A percentile compares a stretch with the other conserved stretches of the same genome.
These are phyloP conservation scores for Sorex araneus DNA, from an alignment of 2,113 vertebrate genomes.

Conservation along the genomic window DNA sequence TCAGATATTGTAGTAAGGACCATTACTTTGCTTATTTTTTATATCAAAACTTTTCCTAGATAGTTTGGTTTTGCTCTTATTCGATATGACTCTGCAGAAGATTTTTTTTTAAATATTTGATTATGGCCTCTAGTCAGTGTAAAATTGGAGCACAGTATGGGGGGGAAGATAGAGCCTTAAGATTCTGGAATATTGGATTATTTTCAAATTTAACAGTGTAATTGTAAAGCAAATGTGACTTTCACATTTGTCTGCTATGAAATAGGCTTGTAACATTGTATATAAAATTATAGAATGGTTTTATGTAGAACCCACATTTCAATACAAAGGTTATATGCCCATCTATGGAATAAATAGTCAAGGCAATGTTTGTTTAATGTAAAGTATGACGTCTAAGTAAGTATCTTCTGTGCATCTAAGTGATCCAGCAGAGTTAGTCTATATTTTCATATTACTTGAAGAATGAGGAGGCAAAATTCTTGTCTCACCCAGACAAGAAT, in stretches of 20 bases:
- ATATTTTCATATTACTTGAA: neutral
- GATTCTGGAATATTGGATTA: constrained; percentile 62
- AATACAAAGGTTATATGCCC: neutral
- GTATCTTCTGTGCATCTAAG: neutral
- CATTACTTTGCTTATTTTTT: too few relatives aligned
- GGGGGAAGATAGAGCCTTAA: constrained; percentile 48
- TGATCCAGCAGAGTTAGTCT: neutral
- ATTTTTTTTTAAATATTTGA: constrained; percentile 61
- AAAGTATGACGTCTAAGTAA: neutral
- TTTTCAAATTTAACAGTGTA: constrained; percentile 72
- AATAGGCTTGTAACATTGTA: neutral
- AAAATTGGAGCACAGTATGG: constrained; percentile 29
- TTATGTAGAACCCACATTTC: constrained; percentile 52
- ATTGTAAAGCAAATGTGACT: constrained; percentile 22
- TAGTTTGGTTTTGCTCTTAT: constrained; percentile 29
- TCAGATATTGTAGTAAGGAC: neutral
- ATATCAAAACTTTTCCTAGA: constrained; percentile 28
- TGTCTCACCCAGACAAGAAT: neutral
- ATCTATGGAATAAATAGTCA: constrained; percentile 6
- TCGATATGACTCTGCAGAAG: constrained; percentile 40
- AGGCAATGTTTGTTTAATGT: neutral
- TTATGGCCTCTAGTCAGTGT: constrained; percentile 48
- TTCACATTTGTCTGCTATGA: constrained; percentile 59
- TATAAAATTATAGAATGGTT: constrained; percentile 47
- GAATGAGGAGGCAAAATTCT: neutral